These are phyloP conservation scores for Drosophila mayri DNA, from an alignment of 1,140 invertebrate genomes.

Conservation along the genomic window DNA sequence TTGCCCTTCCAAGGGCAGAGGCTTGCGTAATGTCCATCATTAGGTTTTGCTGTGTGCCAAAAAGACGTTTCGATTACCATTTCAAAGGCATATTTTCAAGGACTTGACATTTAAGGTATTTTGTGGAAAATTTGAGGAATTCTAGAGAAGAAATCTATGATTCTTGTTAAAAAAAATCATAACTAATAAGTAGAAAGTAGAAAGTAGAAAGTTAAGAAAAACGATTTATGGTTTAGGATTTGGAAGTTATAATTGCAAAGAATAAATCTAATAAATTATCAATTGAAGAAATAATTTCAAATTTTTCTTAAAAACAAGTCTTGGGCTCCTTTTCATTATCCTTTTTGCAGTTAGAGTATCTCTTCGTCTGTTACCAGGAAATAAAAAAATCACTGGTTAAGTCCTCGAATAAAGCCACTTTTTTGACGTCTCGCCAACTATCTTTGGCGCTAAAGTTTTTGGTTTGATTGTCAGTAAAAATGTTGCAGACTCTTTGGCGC, in stretches of 20 bases:
- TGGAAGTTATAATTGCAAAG: no score
- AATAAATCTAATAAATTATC: no score
- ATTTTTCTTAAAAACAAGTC: no score
- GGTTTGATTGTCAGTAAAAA: constrained; percentile 77
- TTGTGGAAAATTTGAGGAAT: neutral
- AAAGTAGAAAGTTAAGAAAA: neutral
- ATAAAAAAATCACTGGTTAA: neutral
- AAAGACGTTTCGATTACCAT: constrained; percentile 22
- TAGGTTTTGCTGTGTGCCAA: constrained; percentile 11
- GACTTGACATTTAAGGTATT: neutral
- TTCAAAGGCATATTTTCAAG: neutral
- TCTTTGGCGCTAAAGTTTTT: constrained; percentile 55
- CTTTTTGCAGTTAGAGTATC: constrained; percentile 5
- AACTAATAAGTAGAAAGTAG: neutral
- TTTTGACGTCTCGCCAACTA: constrained; percentile 47
- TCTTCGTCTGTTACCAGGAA: neutral
- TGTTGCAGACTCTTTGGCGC: constrained; percentile 78
- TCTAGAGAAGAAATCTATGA: no score
- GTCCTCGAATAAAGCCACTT: neutral
- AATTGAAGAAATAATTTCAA: no score
- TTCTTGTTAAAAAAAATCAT: no score
- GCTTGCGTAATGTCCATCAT: constrained; percentile 29
- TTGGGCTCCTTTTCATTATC: neutral
- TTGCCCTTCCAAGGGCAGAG: constrained; percentile 21
- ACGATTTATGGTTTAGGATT: no score